Conservation (phyloP, 2,113 vertebrate genomes). For the Glaucomys volans region DNA sequence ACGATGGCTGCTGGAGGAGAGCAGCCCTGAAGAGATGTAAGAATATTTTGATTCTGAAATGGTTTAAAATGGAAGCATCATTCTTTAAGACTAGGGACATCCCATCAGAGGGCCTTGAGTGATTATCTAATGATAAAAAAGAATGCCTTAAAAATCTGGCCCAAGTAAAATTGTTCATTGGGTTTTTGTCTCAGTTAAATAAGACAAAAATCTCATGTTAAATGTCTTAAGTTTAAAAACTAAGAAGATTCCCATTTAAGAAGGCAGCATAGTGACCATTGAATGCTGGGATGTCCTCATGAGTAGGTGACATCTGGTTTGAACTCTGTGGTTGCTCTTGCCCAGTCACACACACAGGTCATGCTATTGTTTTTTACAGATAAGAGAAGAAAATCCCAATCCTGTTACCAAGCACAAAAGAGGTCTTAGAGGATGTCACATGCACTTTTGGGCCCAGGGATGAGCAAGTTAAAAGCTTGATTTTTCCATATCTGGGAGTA, state of each 20-base stretch:
- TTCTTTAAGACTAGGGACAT: background rate
- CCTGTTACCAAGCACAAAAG: background rate
- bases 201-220: background rate
- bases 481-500: background rate
- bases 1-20: background rate
- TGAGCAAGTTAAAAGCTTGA: background rate
- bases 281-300: rapidly evolving
- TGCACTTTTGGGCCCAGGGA: background rate
- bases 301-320: background rate
- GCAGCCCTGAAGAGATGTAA: background rate
- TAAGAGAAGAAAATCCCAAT: background rate
- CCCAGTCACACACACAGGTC: background rate
- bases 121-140: background rate
- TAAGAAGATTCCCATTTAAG: background rate
- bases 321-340: background rate
- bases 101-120: background rate
- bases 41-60: background rate
- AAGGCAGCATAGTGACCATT: background rate
- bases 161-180: background rate
- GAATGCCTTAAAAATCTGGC: background rate
- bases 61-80: background rate
- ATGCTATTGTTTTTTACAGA: background rate
- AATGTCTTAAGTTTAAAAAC: background rate
- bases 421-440: background rate
- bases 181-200: background rate